Evolutionary conservation across 1,140 invertebrate genomes (phyloP).

Genomic region (Drosophila navojoa): DNA sequence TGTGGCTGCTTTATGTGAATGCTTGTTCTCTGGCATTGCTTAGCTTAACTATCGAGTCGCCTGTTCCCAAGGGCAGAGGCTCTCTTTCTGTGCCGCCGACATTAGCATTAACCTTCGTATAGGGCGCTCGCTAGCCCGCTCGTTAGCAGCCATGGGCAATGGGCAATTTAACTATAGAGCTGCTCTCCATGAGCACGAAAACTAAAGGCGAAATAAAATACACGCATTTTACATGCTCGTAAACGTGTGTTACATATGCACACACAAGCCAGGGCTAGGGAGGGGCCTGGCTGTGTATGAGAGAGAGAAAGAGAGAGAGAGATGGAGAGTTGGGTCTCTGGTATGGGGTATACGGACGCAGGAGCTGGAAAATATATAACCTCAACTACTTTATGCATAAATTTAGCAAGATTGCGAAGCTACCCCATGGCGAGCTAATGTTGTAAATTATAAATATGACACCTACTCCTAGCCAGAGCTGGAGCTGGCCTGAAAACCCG

Average conservation of each 20-base stretch:
- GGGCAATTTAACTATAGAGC: conserved; percentile 63
- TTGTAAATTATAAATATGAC: conserved; percentile 83
- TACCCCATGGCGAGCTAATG: conserved; percentile 81
- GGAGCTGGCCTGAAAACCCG: conserved; percentile 47
- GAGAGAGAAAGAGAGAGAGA: too few species aligned
- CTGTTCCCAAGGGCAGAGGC: conserved; percentile 14
- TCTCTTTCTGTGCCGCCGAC: conserved; percentile 20
- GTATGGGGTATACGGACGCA: conserved; percentile 4
- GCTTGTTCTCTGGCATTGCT: not conserved
- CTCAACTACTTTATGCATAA: conserved; percentile 81
- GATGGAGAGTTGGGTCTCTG: not conserved
- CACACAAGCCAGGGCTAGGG: conserved; percentile 26
- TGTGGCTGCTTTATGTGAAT: conserved; percentile 1
- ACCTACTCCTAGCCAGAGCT: conserved; percentile 68
- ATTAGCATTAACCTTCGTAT: conserved; percentile 44
- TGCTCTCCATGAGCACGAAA: conserved; percentile 55
- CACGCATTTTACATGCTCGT: conserved; percentile 81
- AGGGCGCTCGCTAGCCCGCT: conserved; percentile 41
- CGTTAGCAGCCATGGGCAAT: conserved; percentile 48
- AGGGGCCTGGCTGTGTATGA: not conserved
- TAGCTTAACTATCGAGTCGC: conserved; percentile 1
- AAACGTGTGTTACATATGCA: conserved; percentile 80
- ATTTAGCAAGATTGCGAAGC: conserved; percentile 81
- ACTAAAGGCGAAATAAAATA: conserved; percentile 74
- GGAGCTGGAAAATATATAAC: conserved; percentile 69